phyloP scores from a whole-genome alignment of 2,797 vertebrate species.

The Tangara arthus region DNA sequence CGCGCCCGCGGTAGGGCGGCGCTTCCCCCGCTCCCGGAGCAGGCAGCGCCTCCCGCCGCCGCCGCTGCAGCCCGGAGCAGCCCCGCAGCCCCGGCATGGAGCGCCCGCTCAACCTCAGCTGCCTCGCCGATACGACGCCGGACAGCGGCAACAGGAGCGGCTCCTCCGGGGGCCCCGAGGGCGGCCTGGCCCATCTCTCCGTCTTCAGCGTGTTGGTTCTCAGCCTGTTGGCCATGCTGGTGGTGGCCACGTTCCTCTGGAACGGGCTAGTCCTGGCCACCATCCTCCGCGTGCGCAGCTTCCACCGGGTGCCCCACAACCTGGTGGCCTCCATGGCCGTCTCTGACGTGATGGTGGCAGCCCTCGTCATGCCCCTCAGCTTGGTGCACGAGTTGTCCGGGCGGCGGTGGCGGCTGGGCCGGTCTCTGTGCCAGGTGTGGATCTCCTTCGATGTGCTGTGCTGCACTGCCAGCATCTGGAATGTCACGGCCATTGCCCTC shows the following conservation, averaged over 20 bases:
- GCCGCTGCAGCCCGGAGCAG: background rate
- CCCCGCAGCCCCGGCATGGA: conserved; percentile 54
- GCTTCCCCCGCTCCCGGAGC: background rate
- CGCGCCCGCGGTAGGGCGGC: background rate
- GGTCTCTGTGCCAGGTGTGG: conserved; percentile 92
- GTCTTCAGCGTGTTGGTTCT: conserved; percentile 88
- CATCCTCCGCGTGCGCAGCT: conserved; percentile 90
- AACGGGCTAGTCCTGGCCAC: conserved; percentile 93
- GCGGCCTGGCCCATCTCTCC: conserved; percentile 71
- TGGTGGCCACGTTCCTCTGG: conserved; percentile 91
- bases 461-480: conserved; percentile 99
- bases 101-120: conserved; percentile 51
- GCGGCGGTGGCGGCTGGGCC: conserved; percentile 88
- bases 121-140: background rate
- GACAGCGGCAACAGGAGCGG: conserved; percentile 65
- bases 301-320: conserved; percentile 96
- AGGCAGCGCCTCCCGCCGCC: background rate
- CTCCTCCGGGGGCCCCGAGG: conserved; percentile 64
- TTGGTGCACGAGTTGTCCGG: conserved; percentile 89
- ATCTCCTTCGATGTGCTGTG: conserved; percentile 94
- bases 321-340: conserved; percentile 95
- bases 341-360: conserved; percentile 94
- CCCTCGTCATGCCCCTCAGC: conserved; percentile 94
- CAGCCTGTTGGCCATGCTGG: conserved; percentile 87
- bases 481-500: conserved; percentile 92